Evolutionary conservation across 1,140 invertebrate genomes (phyloP), one percentile per base, ranked within the genome.

Genomic region (Pentalonia nigronervosa): DNA sequence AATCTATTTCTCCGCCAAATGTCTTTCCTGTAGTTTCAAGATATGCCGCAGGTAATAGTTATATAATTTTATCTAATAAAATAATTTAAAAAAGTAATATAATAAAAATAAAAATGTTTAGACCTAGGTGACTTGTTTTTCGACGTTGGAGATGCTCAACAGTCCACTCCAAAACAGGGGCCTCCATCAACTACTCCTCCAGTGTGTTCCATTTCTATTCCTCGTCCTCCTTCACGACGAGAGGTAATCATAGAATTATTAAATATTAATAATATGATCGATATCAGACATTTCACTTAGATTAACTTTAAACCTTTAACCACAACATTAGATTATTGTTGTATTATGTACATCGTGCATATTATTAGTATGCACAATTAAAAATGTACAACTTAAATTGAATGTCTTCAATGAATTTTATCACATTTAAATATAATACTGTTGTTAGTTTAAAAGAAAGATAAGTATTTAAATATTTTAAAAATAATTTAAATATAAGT

Each of bases 151-250:
- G 98, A 98, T 94, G 97, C 98, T 94, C 96, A 96, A 93, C 96
- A 96, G 88, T 95, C 96, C n/a, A 95, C 97, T 93, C 97, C 97
- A 56, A 96, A 96, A 94, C 95, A 95, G 94, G 95, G 95, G 1
- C 92, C 95, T 53, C 95, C 95, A 93, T 94, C 95, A 23, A 95
- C 97, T n/a, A 97, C 97, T 1, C 96, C 97, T 1, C 96, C 97
- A 8, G 96, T 96, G 89, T 96, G 96, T 47, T 96, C 96, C 34
- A 98, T 98, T 94, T 97, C 97, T 30, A 97, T 98, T 94, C 98
- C 98, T 30, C 95, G 98, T 94, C 98, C 98, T 0, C 97, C 98
- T 4, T 98, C 98, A 3, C 95, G 98, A 81, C 96, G 97, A 90
- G 97, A 97, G 3, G 97, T 98, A 93, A 95, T 95, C 94, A 41